Evolutionary conservation across 1,140 invertebrate species (phyloP).

Genomic region (Philopotamus ludificatus): DNA sequence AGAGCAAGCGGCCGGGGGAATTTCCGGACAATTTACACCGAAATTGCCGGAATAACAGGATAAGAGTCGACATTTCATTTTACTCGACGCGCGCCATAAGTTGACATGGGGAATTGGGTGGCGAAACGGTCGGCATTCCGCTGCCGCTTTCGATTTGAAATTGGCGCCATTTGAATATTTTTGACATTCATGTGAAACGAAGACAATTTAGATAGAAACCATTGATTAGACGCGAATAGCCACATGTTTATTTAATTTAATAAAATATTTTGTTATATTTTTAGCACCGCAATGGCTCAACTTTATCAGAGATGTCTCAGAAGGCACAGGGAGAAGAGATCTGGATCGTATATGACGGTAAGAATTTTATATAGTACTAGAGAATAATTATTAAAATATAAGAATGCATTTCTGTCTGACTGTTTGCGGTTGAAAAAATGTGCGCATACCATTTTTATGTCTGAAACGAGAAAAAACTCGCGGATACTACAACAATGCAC

Average conservation of each 20-base stretch:
- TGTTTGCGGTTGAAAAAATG: neutral
- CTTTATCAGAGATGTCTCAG: conserved; percentile 31
- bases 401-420: neutral
- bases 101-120: neutral
- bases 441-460: neutral
- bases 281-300: conserved; percentile 30
- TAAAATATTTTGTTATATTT: too few relatives aligned
- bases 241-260: too few relatives aligned
- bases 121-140: neutral
- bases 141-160: neutral
- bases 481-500: neutral
- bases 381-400: neutral
- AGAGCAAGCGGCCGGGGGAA: conserved; percentile 10
- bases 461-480: neutral
- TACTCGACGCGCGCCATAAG: conserved; percentile 1
- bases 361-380: neutral
- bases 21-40: conserved; percentile 36
- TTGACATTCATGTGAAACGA: too few relatives aligned
- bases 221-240: too few relatives aligned
- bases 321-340: conserved; percentile 32
- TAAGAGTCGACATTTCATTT: conserved; percentile 27
- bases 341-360: conserved; percentile 39
- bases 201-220: too few relatives aligned
- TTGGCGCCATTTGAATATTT: conserved; percentile 3
- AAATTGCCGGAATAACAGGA: conserved; percentile 33